phyloP scores from a whole-genome alignment of 2,797 vertebrate genomes.

The Linurgus olivaceus region DNA sequence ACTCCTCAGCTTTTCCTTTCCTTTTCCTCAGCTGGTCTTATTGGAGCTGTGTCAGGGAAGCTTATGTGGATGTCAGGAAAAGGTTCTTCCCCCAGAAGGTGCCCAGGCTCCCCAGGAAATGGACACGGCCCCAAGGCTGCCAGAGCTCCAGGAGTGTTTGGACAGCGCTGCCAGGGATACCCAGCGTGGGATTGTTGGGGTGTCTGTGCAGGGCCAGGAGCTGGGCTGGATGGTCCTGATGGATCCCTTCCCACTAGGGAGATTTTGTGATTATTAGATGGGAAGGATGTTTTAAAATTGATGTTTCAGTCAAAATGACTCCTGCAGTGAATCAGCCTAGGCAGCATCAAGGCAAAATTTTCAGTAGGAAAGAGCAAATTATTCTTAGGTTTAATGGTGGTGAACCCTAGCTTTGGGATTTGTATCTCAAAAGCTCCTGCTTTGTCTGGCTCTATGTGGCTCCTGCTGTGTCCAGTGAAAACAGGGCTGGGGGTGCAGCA shows the following conservation, averaged over 20 bases:
- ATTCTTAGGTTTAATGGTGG: not conserved
- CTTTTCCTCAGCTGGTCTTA: not conserved
- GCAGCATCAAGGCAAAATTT: not conserved
- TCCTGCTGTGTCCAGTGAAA: not conserved
- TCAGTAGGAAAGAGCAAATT: not conserved
- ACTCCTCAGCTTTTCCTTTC: not conserved
- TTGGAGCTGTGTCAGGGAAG: not conserved
- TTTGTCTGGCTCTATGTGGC: not conserved
- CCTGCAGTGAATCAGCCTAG: not conserved
- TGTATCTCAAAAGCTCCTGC: not conserved
- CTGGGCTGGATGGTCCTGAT: not conserved
- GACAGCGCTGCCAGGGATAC: accelerated
- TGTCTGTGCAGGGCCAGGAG: not conserved
- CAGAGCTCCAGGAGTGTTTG: not conserved
- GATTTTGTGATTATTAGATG: not conserved
- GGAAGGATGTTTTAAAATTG: not conserved
- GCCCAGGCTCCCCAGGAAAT: not conserved
- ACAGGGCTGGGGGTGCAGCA: not conserved
- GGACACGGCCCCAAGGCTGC: accelerated
- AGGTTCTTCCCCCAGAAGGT: not conserved
- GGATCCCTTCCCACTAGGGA: not conserved
- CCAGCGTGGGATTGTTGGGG: not conserved
- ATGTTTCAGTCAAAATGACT: not conserved
- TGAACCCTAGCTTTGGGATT: not conserved
- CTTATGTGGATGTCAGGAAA: accelerated